Evolutionary conservation across 1,140 invertebrate genomes (phyloP), one percentile per base, ranked within the genome.

Genomic region (Drosophila aff.): DNA sequence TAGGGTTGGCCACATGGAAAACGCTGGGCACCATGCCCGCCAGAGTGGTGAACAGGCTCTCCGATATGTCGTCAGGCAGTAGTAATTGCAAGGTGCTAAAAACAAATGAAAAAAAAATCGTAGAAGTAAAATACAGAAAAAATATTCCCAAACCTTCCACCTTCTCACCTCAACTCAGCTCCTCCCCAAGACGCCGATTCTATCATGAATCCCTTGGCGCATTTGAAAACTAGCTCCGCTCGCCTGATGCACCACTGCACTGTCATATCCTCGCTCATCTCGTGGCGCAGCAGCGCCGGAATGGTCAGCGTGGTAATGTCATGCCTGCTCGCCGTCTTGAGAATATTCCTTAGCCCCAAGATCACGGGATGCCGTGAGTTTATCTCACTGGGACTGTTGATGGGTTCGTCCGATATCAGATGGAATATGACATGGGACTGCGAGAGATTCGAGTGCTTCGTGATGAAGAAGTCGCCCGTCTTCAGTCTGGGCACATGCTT

Each of bases 171-270:
- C 31, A 98, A 95, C 92, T 98, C 97, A 15, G 97, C 96, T 21
- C 97, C 97, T 68, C 97, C 97, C 96, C 96, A 97, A 2, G 96
- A 97, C 8, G 97, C 96, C 95, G 98, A 98, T 94, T 99, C 99
- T 92, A 99, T 99, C 97, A 99, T 98, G 93, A 99, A 99, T 1
- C 99, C 99, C 95, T 99, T 99, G 21, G 99, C 97, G 94, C 99
- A 99, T 94, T 99, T 99, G 85, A 99, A 98, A 65, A 99, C 96
- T 66, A 99, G 93, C 93, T 99, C 99, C 1, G 98, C 98, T 81
- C 99, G 93, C 91, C 98, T 97, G 79, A 97, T 95, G 93, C 98
- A 99, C 98, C 98, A 99, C 21, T 96, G 96, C 43, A 98, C 96
- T 5, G 98, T 99, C 98, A 99, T 99, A 86, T 98, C 97, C 97